phyloP scores from a whole-genome alignment of 1,140 invertebrate species.

The Brachionus angularis region DNA sequence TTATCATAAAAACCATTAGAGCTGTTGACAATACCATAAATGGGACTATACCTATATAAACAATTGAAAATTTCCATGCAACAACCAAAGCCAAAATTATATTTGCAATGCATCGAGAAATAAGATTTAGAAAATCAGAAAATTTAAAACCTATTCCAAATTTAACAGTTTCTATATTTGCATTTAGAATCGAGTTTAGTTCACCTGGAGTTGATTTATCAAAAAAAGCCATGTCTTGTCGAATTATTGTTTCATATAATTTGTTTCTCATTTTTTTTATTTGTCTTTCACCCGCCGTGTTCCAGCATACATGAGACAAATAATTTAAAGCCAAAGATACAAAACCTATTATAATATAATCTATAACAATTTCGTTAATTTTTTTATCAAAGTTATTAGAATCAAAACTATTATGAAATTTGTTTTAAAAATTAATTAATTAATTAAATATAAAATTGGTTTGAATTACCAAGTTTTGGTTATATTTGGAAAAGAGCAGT shows the following conservation, averaged over 20 bases:
- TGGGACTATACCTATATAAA: slow-evolving; percentile 30
- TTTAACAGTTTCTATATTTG: slow-evolving; percentile 34
- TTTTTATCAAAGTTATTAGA: not conserved
- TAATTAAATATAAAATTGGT: no score
- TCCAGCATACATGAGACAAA: slow-evolving; percentile 32
- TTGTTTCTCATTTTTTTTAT: slow-evolving; percentile 29
- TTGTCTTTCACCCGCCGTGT: slow-evolving; percentile 35
- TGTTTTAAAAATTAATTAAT: no score
- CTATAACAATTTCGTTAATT: not conserved
- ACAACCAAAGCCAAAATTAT: slow-evolving; percentile 9
- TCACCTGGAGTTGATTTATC: slow-evolving; percentile 7
- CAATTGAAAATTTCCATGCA: slow-evolving; percentile 42
- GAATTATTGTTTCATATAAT: slow-evolving; percentile 15
- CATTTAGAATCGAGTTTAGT: not conserved
- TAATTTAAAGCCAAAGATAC: slow-evolving; percentile 18
- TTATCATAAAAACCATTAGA: slow-evolving; percentile 24
- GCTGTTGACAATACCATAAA: slow-evolving; percentile 39
- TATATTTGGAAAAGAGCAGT: no score
- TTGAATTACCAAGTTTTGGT: no score
- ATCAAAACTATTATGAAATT: no score
- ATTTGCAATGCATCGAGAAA: slow-evolving; percentile 16
- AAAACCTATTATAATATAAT: slow-evolving; percentile 17
- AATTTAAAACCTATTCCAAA: slow-evolving; percentile 35
- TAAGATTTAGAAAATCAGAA: slow-evolving; percentile 19
- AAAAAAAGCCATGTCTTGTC: slow-evolving; percentile 44